Evolutionary conservation across 1,140 invertebrate genomes (phyloP), one percentile per base, ranked within the genome.

Genomic region (Penaeus japonicus): DNA sequence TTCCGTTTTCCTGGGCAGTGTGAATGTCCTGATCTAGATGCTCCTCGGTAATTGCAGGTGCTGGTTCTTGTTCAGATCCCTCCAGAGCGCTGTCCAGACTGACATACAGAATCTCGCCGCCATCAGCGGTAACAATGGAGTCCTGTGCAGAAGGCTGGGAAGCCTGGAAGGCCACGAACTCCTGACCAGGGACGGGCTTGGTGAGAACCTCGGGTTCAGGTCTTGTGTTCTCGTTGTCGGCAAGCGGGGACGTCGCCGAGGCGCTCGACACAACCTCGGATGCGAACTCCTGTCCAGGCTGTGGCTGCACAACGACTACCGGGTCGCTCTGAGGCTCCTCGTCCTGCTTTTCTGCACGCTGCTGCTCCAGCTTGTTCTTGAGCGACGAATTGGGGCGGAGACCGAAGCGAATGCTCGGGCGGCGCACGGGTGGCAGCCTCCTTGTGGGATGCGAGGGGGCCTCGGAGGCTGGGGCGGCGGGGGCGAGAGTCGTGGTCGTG

Each of bases 131-230:
- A 17, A 87, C 54, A 18, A 87, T 85, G 5, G 73, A 78, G 22
- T 87, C 86, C 27, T 84, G 22, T 10, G 47, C 39, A 10, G 18
- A 4, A 5, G 18, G 30, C 20, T 15, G 53, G 65, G 73, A 84
- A 47, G 70, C 85, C 82, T 80, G 85, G 85, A 90, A 90, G 20
- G 85, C 53, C 20, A 87, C 89, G 35, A 75, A 90, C 32, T 90
- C 89, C 57, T 90, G 80, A 1, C 89, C 89, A 5, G 89, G 85
- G 30, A 82, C 70, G 15, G 85, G 85, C 30, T 78, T 77, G n/a
- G 89, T 87, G 12, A 90, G 79, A 39, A 89, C 62, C 53, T 86
- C 80, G 53, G 62, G 78, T 22, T 89, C 88, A 12, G 53, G 57
- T 47, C 27, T 55, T 10, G 62, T 65, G 57, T 30, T 84, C 7